These are phyloP conservation scores for Deilephila elpenor DNA, from an alignment of 2,888 invertebrate genomes.

Conservation along the genomic window DNA sequence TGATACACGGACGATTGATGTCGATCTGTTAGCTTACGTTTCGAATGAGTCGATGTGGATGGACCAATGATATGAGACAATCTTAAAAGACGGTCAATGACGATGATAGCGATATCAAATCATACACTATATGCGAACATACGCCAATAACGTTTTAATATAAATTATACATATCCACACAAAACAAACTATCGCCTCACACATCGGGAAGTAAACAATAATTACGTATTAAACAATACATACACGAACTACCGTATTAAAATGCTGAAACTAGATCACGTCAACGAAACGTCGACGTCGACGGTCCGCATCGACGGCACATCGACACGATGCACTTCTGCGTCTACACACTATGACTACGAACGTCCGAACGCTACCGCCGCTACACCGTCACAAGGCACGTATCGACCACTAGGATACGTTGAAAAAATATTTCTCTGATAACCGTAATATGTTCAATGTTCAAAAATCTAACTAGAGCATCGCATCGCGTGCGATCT, in stretches of 20 bases:
- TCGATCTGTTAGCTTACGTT: conserved; percentile 33
- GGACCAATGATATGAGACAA: conserved; percentile 76
- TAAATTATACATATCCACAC: conserved; percentile 21
- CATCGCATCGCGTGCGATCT: conserved; percentile 53
- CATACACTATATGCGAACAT: conserved; percentile 10
- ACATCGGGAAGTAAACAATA: conserved; percentile 66
- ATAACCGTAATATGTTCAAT: conserved; percentile 52
- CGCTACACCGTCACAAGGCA: conserved; percentile 73
- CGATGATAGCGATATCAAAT: conserved; percentile 28
- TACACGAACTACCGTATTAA: conserved; percentile 65
- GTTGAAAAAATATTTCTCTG: conserved; percentile 79
- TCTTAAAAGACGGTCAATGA: conserved; percentile 50
- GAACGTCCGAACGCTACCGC: conserved; percentile 47
- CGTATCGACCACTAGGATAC: conserved; percentile 75
- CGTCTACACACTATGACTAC: conserved; percentile 41
- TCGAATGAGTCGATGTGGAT: conserved; percentile 57
- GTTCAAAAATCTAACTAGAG: conserved; percentile 44
- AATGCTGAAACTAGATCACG: conserved; percentile 76
- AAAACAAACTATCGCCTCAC: conserved; percentile 14
- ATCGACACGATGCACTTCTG: conserved; percentile 20
- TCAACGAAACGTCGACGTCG: conserved; percentile 17
- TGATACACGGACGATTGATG: conserved; percentile 59
- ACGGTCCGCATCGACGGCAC: background rate
- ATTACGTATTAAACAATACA: conserved; percentile 51
- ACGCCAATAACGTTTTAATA: conserved; percentile 30